Evolutionary conservation across 2,888 invertebrate species (phyloP).

Genomic region (Flexamia atlantica): DNA sequence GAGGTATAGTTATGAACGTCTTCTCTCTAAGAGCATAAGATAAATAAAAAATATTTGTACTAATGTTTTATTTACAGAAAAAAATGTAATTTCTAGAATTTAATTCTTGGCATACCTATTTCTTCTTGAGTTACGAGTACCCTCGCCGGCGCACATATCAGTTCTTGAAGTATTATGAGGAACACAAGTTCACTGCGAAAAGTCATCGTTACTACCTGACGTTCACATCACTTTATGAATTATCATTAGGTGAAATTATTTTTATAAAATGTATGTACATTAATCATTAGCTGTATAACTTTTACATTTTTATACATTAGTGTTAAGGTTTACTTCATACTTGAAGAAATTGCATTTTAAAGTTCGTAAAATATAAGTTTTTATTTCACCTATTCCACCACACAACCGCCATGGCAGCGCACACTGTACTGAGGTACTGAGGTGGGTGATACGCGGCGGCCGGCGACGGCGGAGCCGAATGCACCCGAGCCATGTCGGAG

Average conservation of each 20-base stretch:
- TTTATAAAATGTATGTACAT: too few relatives aligned
- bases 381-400: background rate
- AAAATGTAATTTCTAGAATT: background rate
- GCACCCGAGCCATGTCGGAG: background rate
- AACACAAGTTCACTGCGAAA: background rate
- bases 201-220: background rate
- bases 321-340: too few relatives aligned
- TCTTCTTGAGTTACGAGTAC: constrained; percentile 25
- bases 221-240: constrained; percentile 5
- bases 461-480: background rate
- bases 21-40: too few relatives aligned
- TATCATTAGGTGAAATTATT: too few relatives aligned
- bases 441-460: too few relatives aligned
- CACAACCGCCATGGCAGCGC: background rate
- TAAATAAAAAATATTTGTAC: too few relatives aligned
- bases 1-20: too few relatives aligned
- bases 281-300: too few relatives aligned
- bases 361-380: too few relatives aligned
- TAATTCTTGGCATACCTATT: constrained; percentile 5
- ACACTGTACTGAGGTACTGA: background rate
- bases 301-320: too few relatives aligned
- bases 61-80: background rate
- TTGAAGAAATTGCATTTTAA: too few relatives aligned
- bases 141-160: background rate
- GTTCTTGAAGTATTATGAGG: background rate